Percentiles rank a stretch among this genome's conserved stretches.
phyloP scores from a whole-genome alignment of 2,113 vertebrate genomes.

The Pachyramphus minor region DNA sequence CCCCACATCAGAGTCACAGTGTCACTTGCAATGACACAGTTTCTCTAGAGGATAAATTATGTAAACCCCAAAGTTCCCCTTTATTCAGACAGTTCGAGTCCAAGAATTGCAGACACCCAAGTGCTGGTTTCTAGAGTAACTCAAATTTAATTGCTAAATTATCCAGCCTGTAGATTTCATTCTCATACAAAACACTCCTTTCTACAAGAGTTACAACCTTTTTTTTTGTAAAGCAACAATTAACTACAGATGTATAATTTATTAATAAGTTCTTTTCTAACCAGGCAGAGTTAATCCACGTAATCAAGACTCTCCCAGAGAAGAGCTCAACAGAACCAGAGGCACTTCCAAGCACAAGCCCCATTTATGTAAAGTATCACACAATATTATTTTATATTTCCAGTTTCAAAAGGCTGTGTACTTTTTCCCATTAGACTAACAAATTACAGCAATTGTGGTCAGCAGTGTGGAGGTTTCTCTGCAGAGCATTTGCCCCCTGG shows the following conservation, averaged over 20 bases:
- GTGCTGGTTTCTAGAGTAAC: background rate
- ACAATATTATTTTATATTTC: conserved; percentile 65
- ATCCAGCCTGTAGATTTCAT: background rate
- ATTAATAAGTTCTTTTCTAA: conserved; percentile 48
- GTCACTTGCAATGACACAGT: background rate
- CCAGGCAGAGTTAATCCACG: conserved; percentile 45
- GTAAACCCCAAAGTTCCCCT: background rate
- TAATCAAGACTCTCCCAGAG: conserved; percentile 37
- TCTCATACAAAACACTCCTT: background rate
- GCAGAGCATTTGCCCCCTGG: conserved; percentile 49
- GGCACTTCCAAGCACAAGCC: conserved; percentile 17
- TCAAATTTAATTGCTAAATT: background rate
- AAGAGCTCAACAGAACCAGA: conserved; percentile 38
- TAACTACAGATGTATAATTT: conserved; percentile 37
- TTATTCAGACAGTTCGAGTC: background rate
- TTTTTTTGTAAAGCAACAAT: background rate
- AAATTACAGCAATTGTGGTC: conserved; percentile 72
- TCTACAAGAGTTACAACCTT: background rate
- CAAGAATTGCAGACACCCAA: background rate
- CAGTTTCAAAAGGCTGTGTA: conserved; percentile 46
- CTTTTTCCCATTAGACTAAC: conserved; percentile 67
- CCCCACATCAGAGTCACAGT: rapidly evolving
- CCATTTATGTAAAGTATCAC: conserved; percentile 44
- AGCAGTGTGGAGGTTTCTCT: conserved; percentile 60
- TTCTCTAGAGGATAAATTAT: background rate